Percentiles rank a stretch among this genome's conserved stretches.
Evolutionary conservation across 2,113 vertebrate species (phyloP).

Genomic region (Lathamus discolor): DNA sequence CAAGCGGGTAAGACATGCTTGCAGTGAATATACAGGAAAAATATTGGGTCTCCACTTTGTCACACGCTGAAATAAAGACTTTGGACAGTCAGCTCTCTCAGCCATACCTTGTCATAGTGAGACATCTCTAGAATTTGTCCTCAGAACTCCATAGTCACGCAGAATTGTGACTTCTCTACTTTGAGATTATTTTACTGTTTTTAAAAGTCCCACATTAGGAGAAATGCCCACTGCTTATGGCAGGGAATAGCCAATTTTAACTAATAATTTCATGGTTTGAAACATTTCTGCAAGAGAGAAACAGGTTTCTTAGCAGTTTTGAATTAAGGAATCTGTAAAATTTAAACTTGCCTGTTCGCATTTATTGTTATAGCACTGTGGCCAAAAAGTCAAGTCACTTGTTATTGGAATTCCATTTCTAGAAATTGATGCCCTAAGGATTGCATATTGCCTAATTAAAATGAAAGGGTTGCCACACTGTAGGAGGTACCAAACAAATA

Average conservation of each 20-base stretch:
- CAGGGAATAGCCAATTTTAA: neutral
- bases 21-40: neutral
- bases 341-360: neutral
- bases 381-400: neutral
- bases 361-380: neutral
- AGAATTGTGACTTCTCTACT: neutral
- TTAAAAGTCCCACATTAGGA: neutral
- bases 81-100: neutral
- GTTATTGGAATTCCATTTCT: neutral
- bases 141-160: neutral
- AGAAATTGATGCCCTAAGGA: neutral
- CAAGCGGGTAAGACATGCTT: neutral
- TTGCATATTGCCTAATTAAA: neutral
- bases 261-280: neutral
- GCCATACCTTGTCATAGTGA: neutral
- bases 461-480: neutral
- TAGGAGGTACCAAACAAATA: neutral
- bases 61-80: neutral
- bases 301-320: neutral
- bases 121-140: neutral
- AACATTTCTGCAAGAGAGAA: neutral
- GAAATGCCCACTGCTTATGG: neutral
- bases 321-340: neutral
- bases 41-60: neutral
- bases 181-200: neutral